A percentile compares a stretch with the other conserved stretches of the same genome.
phyloP scores from a whole-genome alignment of 2,797 vertebrate genomes.

The Lemur catta region DNA sequence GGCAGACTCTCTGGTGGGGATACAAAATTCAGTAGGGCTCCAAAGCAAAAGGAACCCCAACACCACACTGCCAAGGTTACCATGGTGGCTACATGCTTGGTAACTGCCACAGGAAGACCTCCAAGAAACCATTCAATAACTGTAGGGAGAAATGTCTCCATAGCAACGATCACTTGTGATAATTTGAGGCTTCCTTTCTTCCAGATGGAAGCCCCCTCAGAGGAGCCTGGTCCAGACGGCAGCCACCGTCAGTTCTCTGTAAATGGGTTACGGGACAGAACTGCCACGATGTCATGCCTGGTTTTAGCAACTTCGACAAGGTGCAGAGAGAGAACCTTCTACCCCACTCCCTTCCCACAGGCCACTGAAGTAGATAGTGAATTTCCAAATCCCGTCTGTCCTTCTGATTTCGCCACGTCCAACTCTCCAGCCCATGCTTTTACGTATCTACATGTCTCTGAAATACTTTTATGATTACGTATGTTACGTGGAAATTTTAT shows the following conservation, averaged over 20 bases:
- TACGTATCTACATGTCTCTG: neutral
- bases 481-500: neutral
- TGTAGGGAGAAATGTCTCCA: neutral
- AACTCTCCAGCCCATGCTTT: neutral
- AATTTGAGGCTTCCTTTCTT: neutral
- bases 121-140: neutral
- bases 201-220: neutral
- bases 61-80: neutral
- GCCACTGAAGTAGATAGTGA: neutral
- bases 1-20: neutral
- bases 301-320: neutral
- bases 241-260: too few relatives aligned
- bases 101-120: neutral
- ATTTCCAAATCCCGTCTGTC: neutral
- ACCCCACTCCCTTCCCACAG: too few relatives aligned
- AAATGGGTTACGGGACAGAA: neutral
- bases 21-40: neutral
- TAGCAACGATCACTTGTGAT: accelerated
- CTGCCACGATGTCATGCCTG: neutral
- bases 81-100: neutral
- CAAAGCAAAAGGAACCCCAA: neutral
- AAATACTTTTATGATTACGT: neutral
- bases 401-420: neutral
- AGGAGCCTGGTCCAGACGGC: neutral
- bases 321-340: neutral